Base-by-base conservation (phyloP, 2,888 invertebrate genomes). In the Agrotis segetum region DNA sequence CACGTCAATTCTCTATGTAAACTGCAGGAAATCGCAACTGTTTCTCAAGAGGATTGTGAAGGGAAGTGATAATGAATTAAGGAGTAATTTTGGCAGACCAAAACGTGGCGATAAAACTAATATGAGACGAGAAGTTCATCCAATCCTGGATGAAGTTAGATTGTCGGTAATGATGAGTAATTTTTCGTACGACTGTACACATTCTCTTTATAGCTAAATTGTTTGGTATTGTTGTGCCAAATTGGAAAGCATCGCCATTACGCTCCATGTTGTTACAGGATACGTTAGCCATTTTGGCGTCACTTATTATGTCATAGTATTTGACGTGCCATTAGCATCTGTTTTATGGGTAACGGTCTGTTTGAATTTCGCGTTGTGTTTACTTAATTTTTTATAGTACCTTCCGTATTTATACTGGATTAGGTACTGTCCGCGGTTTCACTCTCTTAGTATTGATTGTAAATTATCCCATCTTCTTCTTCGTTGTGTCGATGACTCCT, bases 181-280 rank as follows among this genome's bases (percentile, higher is more conserved):
- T 19, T 49, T 49, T 49, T 62, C 62, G 1, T 21, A 21, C 49
- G 53, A 70, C 71, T 61, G 69, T 67, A 67, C 77, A 17, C 34
- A 58, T 66, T 63, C 46, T 74, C 72, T 67, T 52, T 64, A 56
- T 59, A 40, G 62, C 58, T 64, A 74, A 66, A 83, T 85, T 81
- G 82, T 79, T 70, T 81, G 67, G 85, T 86, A 91, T 90, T 91
- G 91, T 91, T 85, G 67, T 81, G 83, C 91, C 89, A 88, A 92
- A 90, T 88, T 84, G 83, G 89, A 87, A 88, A 85, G 84, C 72
- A 74, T 77, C 56, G 67, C 55, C 71, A 82, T 63, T 77, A 79
- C 58, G 74, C n/a, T 70, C 80, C 55, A 68, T 70, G 64, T 73
- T 62, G 79, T 66, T 72, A 66, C 90, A 88, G 89, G 89, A 90